Evolutionary conservation across 2,113 vertebrate genomes (phyloP), one percentile per base, ranked within the genome.

Genomic region (human (Homo sapiens)): DNA sequence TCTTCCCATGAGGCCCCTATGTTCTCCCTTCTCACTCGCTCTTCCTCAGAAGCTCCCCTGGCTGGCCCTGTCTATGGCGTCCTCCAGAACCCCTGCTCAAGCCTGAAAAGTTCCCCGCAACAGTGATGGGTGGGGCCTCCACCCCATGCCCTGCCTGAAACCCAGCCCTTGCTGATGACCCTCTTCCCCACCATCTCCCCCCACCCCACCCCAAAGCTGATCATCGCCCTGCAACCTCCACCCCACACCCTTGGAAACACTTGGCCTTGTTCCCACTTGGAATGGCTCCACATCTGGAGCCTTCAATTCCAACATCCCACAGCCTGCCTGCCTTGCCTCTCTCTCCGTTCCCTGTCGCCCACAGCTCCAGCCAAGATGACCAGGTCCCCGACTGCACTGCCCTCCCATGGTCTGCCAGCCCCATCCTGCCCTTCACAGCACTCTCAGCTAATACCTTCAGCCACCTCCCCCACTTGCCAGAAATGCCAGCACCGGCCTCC

Each of bases 1-100:
- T 50, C 16, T 14, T 35, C 50, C 18, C 55, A 11, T 0, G 1
- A 43, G 70, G 16, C 11, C 48, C 40, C 35, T 17, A 1, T 0
- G 0, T 25, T 55, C 61, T 16, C 22, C 3, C 50, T 84, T 57
- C 73, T 84, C 11, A 0, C 48, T 35, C 38, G 3, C n/a, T 66
- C 43, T n/a, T n/a, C 6, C 66, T 73, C 13, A 1, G 12, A 48
- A 40, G 20, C 50, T 12, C 20, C 32, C 32, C 25, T 35, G 17
- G 32, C 57, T 6, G 7, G 11, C 72, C 30, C 40, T 17, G 20
- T 35, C 38, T 30, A 16, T 3, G 40, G 64, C 2, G 12, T 27
- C 55, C 57, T 59, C 40, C 43, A 38, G 50, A 52, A 50, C 6
- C 57, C 57, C 55, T 79, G 72, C 80, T 75, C 11, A 11, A 40